phyloP scores from a whole-genome alignment of 2,888 invertebrate species.

The Alviniconcha strummeri region DNA sequence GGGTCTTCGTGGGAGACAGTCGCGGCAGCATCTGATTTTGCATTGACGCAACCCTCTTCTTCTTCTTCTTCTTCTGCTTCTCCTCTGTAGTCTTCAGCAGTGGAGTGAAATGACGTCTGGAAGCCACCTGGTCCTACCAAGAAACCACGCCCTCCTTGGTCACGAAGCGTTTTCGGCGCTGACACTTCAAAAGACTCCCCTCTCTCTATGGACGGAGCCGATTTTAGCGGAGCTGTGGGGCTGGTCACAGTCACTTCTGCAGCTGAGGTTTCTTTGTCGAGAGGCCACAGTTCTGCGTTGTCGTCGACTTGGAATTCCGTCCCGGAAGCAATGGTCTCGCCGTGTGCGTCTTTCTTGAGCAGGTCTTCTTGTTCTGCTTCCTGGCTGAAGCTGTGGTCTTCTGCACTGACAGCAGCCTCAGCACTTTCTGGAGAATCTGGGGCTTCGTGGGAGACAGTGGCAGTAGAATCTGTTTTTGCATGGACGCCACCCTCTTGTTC shows the following conservation, averaged over 20 bases:
- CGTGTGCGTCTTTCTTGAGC: not conserved
- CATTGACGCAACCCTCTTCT: no score
- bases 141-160: not conserved
- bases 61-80: not conserved
- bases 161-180: not conserved
- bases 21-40: no score
- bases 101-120: not conserved
- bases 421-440: not conserved
- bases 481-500: no score
- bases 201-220: constrained; percentile 6
- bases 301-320: no score
- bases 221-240: not conserved
- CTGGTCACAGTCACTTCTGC: no score
- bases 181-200: constrained; percentile 25
- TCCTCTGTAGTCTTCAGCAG: no score
- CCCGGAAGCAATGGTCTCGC: not conserved
- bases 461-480: no score
- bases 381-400: not conserved
- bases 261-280: no score
- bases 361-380: not conserved
- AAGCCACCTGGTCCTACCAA: not conserved
- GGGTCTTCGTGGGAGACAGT: not conserved
- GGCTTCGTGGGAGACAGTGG: not conserved
- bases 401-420: no score
- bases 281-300: no score